phyloP scores from a whole-genome alignment of 2,888 invertebrate genomes.

The Celastrina argiolus region DNA sequence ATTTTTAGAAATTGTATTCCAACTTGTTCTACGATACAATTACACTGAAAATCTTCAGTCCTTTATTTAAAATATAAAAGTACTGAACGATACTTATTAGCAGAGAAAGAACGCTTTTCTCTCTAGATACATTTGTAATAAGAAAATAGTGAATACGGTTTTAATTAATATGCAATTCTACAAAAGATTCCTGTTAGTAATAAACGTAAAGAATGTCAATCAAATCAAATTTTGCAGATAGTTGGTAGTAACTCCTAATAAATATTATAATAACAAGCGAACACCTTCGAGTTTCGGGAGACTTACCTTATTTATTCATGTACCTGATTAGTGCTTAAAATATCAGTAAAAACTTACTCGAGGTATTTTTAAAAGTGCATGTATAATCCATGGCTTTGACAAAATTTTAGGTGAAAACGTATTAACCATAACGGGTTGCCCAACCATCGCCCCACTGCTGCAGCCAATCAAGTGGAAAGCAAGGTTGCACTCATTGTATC shows the following conservation, averaged over 20 bases:
- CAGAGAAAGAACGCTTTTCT: neutral
- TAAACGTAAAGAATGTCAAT: too few species aligned
- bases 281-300: too few species aligned
- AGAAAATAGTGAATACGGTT: neutral
- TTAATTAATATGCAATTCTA: neutral
- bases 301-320: too few species aligned
- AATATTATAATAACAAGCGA: too few species aligned
- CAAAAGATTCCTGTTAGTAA: neutral
- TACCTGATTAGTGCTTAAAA: too few species aligned
- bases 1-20: too few species aligned
- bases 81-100: neutral
- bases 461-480: slow-evolving; percentile 73
- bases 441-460: slow-evolving; percentile 61
- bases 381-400: slow-evolving; percentile 3
- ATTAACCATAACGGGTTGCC: slow-evolving; percentile 64
- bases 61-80: neutral
- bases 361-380: neutral
- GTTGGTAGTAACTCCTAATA: too few species aligned
- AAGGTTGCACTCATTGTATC: slow-evolving; percentile 73
- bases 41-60: neutral
- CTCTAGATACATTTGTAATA: neutral
- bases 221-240: too few species aligned
- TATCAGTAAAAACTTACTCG: too few species aligned
- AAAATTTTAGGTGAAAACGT: slow-evolving; percentile 53
- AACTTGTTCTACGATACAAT: too few species aligned